Conservation (phyloP, 2,113 vertebrate species). For the Gulo gulo region DNA sequence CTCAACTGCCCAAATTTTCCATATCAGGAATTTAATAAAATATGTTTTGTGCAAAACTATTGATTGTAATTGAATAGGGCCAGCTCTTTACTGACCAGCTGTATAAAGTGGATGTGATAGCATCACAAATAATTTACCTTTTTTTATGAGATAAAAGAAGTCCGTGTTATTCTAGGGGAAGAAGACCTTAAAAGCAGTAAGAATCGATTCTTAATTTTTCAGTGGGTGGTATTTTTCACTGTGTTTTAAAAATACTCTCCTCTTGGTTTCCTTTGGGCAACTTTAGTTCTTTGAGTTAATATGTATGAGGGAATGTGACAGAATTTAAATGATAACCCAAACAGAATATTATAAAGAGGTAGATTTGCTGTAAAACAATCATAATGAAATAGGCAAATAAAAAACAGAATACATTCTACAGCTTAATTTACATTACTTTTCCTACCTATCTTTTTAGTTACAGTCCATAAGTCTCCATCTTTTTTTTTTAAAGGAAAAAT, state of each 20-base stretch:
- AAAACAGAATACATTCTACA: background rate
- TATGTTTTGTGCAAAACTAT: background rate
- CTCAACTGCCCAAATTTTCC: background rate
- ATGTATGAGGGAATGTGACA: background rate
- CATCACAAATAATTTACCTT: background rate
- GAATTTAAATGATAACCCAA: background rate
- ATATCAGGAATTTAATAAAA: background rate
- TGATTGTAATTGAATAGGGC: background rate
- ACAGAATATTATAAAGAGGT: background rate
- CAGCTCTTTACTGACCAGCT: background rate
- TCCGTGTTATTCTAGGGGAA: background rate
- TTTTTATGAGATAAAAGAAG: background rate
- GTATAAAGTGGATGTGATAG: background rate
- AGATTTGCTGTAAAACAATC: background rate
- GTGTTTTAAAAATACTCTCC: background rate
- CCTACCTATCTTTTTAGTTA: background rate
- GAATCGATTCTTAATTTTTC: background rate
- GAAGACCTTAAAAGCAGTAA: background rate
- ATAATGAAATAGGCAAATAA: background rate
- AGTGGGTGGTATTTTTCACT: background rate
- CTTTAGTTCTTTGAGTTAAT: background rate
- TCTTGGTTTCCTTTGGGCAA: background rate
- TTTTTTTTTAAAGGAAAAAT: background rate
- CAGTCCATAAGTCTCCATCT: background rate
- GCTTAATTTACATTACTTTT: background rate